Conservation (phyloP, 2,888 invertebrate genomes). For the Drosophila kanekoi region DNA sequence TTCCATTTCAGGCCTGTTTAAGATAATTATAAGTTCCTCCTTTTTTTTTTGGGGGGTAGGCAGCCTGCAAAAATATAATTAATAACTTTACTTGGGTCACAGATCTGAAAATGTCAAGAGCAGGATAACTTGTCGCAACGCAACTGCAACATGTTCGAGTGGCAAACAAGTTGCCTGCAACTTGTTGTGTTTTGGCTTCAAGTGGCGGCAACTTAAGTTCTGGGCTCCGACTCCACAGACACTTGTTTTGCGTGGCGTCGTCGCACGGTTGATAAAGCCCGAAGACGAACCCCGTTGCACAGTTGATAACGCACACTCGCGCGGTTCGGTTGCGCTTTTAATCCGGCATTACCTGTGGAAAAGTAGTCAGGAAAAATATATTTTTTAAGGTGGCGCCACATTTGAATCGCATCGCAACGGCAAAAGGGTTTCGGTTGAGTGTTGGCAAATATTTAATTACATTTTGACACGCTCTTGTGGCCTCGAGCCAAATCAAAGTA, state of each 20-base stretch:
- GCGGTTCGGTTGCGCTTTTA: slow-evolving; percentile 52
- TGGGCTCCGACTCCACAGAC: slow-evolving; percentile 12
- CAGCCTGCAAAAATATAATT: not conserved
- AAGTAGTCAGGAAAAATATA: not conserved
- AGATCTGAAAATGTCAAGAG: not conserved
- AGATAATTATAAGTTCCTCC: slow-evolving; percentile 19
- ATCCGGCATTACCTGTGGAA: not conserved
- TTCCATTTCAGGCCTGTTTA: not conserved
- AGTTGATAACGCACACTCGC: slow-evolving; percentile 75
- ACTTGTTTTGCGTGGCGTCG: slow-evolving; percentile 15
- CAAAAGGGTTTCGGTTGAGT: not conserved
- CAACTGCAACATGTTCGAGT: slow-evolving; percentile 62
- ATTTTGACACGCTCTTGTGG: slow-evolving; percentile 12
- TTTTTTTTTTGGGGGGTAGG: not conserved
- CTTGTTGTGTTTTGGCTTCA: slow-evolving; percentile 73
- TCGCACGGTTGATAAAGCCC: slow-evolving; percentile 45
- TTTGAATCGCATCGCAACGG: slow-evolving; percentile 5
- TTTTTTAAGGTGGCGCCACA: slow-evolving; percentile 17
- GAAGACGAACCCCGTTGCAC: slow-evolving; percentile 46
- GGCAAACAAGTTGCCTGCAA: slow-evolving; percentile 56
- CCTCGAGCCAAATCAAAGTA: not conserved
- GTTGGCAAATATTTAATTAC: slow-evolving; percentile 19
- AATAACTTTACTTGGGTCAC: not conserved
- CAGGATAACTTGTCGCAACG: not conserved
- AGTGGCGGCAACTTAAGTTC: slow-evolving; percentile 37